Evolutionary conservation across 1,140 invertebrate species (phyloP), one percentile per base, ranked within the genome.

Genomic region (Drosophila orena): DNA sequence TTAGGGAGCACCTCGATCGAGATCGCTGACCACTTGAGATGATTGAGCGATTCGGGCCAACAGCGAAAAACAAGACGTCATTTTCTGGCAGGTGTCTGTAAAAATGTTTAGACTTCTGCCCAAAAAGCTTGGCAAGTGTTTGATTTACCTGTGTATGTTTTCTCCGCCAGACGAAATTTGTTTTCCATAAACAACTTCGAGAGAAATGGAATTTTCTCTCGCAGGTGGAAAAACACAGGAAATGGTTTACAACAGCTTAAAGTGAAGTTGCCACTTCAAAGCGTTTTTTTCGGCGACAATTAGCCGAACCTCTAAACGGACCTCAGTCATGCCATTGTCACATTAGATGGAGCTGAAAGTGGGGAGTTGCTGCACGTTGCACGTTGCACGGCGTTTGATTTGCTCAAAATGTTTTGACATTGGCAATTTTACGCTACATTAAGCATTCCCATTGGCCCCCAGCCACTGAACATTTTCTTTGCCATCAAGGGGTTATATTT

Each of bases 71-170:
- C 84, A 88, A 88, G 84, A 83, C 84, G 83, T 88, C 83, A 88
- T 79, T 27, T 88, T 76, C 62, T 89, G 84, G 84, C 84, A 88
- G 83, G 83, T 89, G 83, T 89, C 79, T 88, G 84, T 88, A 89
- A 89, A 88, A 88, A 88, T 88, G 84, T 88, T 88, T 88, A 88
- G 84, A 88, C 79, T 88, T 77, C 60, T 72, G 69, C 15, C 68
- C 38, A 37, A 60, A 60, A 72, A 66, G 72, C 72, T 66, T 79
- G 71, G 84, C 62, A 62, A 58, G 61, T 88, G 76, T 88, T 86
- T 88, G 83, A 86, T 86, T 86, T 89, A 81, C 77, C 75, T 73
- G 43, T 37, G 59, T 40, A 34, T 27, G 44, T 20, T 34, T 30
- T 35, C 49, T 47, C 49, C 42, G 0, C 49, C 54, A 37, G 35